Conservation (phyloP, 92 coral and sea anemone genomes). For the Scolanthus callimorphus region DNA sequence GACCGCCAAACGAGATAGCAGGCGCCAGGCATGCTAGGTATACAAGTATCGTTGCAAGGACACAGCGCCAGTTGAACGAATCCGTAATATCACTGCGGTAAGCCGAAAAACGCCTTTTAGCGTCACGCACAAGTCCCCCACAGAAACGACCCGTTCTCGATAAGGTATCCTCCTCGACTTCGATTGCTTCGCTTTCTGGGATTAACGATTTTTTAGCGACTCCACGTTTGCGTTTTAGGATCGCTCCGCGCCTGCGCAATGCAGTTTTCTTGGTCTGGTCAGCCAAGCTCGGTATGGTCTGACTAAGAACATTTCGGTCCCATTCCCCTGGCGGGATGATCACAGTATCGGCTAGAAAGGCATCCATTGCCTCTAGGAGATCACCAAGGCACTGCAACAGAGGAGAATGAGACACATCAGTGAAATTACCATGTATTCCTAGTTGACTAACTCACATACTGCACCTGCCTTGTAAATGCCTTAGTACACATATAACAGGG, state of each 20-base stretch:
- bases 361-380: conserved; percentile 55
- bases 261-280: conserved; percentile 67
- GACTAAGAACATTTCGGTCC: conserved; percentile 81
- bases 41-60: conserved; percentile 82
- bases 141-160: conserved; percentile 86
- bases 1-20: conserved; percentile 95
- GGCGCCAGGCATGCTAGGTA: conserved; percentile 98
- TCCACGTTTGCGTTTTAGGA: conserved; percentile 9
- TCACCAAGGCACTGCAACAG: conserved; percentile 61
- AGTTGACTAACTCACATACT: no score
- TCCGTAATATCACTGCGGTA: conserved; percentile 86
- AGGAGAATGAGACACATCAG: no score
- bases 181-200: conserved; percentile 22
- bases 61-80: conserved; percentile 79
- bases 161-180: conserved; percentile 59
- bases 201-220: conserved; percentile 4
- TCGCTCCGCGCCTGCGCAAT: conserved; percentile 48
- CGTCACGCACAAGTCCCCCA: conserved; percentile 90
- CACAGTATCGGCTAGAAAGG: conserved; percentile 67
- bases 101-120: conserved; percentile 62
- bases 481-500: no score
- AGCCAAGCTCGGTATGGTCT: conserved; percentile 83
- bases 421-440: no score
- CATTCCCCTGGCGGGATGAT: conserved; percentile 98
- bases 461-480: no score